Conservation (phyloP, 2,797 vertebrate species). For the Craterocephalus amniculus region DNA sequence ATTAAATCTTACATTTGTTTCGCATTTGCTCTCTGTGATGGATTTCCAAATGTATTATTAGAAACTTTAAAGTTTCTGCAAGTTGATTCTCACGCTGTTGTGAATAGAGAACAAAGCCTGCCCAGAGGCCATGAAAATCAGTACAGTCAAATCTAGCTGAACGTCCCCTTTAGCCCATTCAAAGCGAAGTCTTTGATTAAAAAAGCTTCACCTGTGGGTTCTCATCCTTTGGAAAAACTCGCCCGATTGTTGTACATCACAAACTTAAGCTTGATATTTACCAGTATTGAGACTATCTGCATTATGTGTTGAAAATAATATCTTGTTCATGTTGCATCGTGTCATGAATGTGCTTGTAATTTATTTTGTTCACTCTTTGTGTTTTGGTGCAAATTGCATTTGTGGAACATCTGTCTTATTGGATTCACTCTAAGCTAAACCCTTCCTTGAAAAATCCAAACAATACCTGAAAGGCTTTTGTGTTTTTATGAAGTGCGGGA, state of each 20-base stretch:
- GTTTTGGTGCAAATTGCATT: constrained; percentile 25
- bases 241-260: not conserved
- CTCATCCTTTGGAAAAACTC: not conserved
- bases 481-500: constrained; percentile 10
- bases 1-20: constrained; percentile 32
- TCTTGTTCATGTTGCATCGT: not conserved
- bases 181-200: not conserved
- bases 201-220: not conserved
- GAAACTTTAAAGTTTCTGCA: constrained; percentile 24
- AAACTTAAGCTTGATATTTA: no score
- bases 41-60: constrained; percentile 47
- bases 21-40: constrained; percentile 28
- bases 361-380: constrained; percentile 27
- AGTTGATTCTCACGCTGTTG: constrained; percentile 29
- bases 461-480: not conserved
- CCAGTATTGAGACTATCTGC: not conserved
- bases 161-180: constrained; percentile 8
- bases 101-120: constrained; percentile 41
- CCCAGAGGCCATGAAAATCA: constrained; percentile 39
- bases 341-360: constrained; percentile 5
- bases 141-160: constrained; percentile 30
- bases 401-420: constrained; percentile 29
- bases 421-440: constrained; percentile 13
- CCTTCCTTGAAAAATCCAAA: constrained; percentile 34
- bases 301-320: no score